Percentiles rank a stretch among this genome's conserved stretches.
phyloP scores from a whole-genome alignment of 2,113 vertebrate genomes.

The Progne subis region DNA sequence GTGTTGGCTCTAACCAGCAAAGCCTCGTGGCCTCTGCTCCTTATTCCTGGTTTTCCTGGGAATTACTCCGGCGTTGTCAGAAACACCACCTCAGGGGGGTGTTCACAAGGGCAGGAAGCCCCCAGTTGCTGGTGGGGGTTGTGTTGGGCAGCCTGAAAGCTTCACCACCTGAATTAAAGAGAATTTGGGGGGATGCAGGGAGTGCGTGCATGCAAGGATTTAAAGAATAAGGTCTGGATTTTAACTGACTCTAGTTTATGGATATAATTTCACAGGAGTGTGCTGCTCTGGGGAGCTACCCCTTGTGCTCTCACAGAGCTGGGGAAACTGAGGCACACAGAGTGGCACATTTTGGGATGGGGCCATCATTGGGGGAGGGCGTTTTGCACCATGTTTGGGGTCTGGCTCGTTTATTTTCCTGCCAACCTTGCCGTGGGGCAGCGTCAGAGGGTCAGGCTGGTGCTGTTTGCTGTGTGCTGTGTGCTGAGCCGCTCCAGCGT shows the following conservation, averaged over 20 bases:
- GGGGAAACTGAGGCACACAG: background rate
- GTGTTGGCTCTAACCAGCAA: background rate
- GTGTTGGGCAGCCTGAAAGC: background rate
- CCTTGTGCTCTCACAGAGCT: fast-evolving
- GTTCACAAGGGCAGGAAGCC: background rate
- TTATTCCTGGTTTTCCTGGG: background rate
- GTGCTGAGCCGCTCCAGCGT: fast-evolving
- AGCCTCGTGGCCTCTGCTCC: background rate
- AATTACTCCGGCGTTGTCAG: fast-evolving
- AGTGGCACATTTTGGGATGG: fast-evolving
- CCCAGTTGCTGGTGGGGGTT: background rate
- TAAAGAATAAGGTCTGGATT: background rate
- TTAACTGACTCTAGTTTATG: background rate
- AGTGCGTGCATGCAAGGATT: fast-evolving
- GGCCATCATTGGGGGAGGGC: fast-evolving
- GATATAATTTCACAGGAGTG: background rate
- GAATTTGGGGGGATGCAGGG: background rate
- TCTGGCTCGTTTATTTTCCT: fast-evolving
- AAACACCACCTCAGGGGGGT: fast-evolving
- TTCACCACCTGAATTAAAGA: background rate
- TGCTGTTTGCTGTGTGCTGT: fast-evolving
- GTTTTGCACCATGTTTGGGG: background rate
- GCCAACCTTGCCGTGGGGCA: background rate
- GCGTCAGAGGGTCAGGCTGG: background rate
- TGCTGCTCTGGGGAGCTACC: background rate